Percentiles rank a stretch among this genome's conserved stretches.
Conservation (phyloP, 2,797 vertebrate genomes). For the Acestrorhynchus altus region DNA sequence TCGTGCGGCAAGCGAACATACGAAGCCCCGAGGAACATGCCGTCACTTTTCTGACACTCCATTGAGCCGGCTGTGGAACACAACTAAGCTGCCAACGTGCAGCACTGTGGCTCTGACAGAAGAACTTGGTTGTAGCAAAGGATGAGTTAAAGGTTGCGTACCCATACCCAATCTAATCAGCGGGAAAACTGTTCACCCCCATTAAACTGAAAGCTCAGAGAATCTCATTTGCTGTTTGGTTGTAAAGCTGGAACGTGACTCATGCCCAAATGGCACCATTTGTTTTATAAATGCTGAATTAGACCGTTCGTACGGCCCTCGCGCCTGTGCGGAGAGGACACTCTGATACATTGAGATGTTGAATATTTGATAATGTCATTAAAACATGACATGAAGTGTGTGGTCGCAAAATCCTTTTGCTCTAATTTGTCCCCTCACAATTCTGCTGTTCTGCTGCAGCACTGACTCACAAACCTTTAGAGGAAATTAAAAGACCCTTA, state of each 20-base stretch:
- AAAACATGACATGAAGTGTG: conserved; percentile 35
- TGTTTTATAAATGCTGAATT: conserved; percentile 37
- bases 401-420: background rate
- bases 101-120: no score
- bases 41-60: background rate
- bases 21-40: background rate
- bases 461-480: conserved; percentile 29
- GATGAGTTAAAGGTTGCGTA: background rate
- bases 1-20: background rate
- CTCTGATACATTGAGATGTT: background rate
- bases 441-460: background rate
- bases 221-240: conserved; percentile 11
- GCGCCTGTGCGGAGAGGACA: conserved; percentile 12
- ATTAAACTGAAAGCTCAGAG: conserved; percentile 6
- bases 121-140: background rate
- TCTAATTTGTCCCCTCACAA: conserved; percentile 3
- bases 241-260: conserved; percentile 1
- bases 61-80: background rate
- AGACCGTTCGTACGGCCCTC: background rate
- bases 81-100: background rate
- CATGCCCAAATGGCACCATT: conserved; percentile 17
- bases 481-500: background rate
- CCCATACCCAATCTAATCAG: background rate
- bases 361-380: conserved; percentile 40
- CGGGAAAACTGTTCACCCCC: conserved; percentile 1